Evolutionary conservation across 2,888 invertebrate species (phyloP).

Genomic region (Epiperipatus broadwayi): DNA sequence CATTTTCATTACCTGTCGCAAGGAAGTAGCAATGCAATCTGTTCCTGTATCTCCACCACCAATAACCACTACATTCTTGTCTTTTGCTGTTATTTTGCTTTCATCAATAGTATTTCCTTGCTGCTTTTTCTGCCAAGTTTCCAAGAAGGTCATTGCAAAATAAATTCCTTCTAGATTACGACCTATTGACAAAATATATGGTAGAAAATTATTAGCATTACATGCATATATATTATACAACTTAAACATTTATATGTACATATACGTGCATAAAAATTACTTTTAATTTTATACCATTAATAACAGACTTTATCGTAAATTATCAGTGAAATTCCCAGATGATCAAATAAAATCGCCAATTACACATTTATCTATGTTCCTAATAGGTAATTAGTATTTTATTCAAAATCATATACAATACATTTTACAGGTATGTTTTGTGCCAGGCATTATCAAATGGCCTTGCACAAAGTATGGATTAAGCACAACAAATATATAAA

Average conservation of each 20-base stretch:
- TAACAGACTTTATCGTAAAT: too few relatives aligned
- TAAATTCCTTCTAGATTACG: conserved; percentile 77
- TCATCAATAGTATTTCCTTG: conserved; percentile 40
- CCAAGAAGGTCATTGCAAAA: conserved; percentile 93
- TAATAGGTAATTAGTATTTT: too few relatives aligned
- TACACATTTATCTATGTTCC: too few relatives aligned
- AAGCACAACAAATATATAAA: too few relatives aligned
- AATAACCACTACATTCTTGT: conserved; percentile 82
- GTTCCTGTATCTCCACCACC: conserved; percentile 79
- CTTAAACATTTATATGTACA: background rate
- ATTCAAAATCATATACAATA: too few relatives aligned
- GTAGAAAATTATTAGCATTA: background rate
- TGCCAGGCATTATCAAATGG: too few relatives aligned
- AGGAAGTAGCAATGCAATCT: conserved; percentile 93
- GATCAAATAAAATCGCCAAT: too few relatives aligned
- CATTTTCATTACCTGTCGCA: conserved; percentile 52
- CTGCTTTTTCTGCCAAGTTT: conserved; percentile 88
- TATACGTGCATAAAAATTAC: background rate
- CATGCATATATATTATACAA: background rate
- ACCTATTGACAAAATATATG: conserved; percentile 35
- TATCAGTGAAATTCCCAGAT: too few relatives aligned
- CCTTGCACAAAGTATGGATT: too few relatives aligned
- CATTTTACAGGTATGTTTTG: too few relatives aligned
- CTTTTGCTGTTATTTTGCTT: conserved; percentile 55
- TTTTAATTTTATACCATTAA: too few relatives aligned